Evolutionary conservation across 2,113 vertebrate genomes (phyloP), one percentile per base, ranked within the genome.

Genomic region (Hoplias malabaricus): DNA sequence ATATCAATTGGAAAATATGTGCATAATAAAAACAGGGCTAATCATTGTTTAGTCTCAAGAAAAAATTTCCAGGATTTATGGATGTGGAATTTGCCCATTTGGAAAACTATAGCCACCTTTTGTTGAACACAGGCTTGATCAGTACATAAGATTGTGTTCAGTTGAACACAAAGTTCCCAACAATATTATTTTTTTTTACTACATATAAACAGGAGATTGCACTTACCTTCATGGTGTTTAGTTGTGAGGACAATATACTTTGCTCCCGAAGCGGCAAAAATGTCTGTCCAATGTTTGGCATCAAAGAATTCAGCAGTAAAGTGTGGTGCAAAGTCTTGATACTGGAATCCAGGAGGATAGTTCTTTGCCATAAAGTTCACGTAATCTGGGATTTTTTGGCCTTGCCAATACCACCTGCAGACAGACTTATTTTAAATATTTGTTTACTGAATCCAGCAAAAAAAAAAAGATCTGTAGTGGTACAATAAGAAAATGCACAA

Each of bases 201-300:
- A n/a, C n/a, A n/a, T n/a, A n/a, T n/a, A n/a, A n/a, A n/a, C n/a
- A n/a, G n/a, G n/a, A n/a, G n/a, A 19, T 62, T 19, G n/a, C 42
- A 84, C 74, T 19, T 84, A 98, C 98, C 98, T 94, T 99, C 98
- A 6, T 99, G 98, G 85, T 99, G 98, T 87, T 99, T 99, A n/a
- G 96, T 94, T 38, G 98, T 99, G 79, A 99, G 90, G 31, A 99
- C 96, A 31, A 98, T 85, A 0, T 99, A 99, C 79, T 95, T 98
- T 78, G 97, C 98, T 63, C 98, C 97, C 0, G 98, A 98, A 40
- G 93, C 90, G 33, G 88, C 89, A 72, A 99, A 89, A 83, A 96
- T 86, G 48, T 95, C 93, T 5, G 92, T 93, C 98, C 98, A 99
- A 25, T 94, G 86, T 75, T 88, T 85, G 3, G 95, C 88, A 82